Evolutionary conservation across 2,888 invertebrate species (phyloP).

Genomic region (Protonemura montana): DNA sequence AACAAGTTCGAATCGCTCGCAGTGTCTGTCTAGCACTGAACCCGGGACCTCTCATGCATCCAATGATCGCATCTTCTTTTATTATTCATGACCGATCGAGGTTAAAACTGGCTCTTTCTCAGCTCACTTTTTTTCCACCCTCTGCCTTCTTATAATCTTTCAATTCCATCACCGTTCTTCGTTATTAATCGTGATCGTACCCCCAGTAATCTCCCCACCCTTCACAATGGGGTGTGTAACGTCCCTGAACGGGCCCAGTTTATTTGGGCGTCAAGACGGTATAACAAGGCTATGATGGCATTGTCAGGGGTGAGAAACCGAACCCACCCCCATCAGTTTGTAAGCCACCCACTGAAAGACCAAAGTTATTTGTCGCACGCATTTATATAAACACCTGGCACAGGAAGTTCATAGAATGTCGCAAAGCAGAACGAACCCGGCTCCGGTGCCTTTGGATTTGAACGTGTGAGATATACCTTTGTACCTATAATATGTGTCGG

Average conservation of each 20-base stretch:
- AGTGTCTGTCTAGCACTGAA: background rate
- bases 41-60: background rate
- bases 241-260: background rate
- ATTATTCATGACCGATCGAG: background rate
- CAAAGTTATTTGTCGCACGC: background rate
- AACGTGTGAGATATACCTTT: background rate
- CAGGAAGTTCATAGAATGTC: constrained; percentile 1
- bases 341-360: constrained; percentile 7
- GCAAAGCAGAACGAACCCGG: background rate
- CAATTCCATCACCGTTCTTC: background rate
- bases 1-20: background rate
- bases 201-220: background rate
- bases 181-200: background rate
- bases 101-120: background rate
- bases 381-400: constrained; percentile 12
- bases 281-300: constrained; percentile 1
- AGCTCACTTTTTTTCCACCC: background rate
- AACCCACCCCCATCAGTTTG: constrained; percentile 7
- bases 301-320: background rate
- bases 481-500: background rate
- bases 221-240: background rate
- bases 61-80: background rate
- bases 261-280: background rate
- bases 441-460: background rate
- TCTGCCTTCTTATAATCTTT: background rate